A percentile compares a stretch with the other conserved stretches of the same genome.
Evolutionary conservation across 2,888 invertebrate genomes (phyloP).

Genomic region (Zeuzera pyrina): DNA sequence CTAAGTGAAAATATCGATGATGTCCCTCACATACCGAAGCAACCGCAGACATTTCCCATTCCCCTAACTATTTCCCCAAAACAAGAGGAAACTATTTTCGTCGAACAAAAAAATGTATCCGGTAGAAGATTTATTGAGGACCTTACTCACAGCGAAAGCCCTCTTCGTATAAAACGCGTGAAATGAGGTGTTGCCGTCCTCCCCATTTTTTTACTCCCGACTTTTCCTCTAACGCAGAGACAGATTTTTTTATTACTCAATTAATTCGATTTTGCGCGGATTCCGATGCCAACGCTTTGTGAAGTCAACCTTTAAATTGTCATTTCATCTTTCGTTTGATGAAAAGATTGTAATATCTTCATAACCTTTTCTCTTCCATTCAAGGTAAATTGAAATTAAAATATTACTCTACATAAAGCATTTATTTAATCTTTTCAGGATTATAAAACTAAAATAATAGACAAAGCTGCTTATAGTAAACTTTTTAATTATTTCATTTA

Average conservation of each 20-base stretch:
- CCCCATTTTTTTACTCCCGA: conserved; percentile 28
- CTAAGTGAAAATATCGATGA: conserved; percentile 27
- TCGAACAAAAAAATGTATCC: conserved; percentile 67
- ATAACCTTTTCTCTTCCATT: no score
- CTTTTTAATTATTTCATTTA: no score
- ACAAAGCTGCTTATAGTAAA: no score
- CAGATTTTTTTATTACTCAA: conserved; percentile 61
- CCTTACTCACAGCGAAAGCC: conserved; percentile 41
- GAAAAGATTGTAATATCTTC: no score
- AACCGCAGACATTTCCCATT: conserved; percentile 25
- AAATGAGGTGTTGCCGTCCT: conserved; percentile 65
- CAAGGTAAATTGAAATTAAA: no score
- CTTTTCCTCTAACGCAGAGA: conserved; percentile 28
- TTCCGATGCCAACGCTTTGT: conserved; percentile 30
- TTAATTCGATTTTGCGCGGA: conserved; percentile 47
- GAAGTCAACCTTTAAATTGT: conserved; percentile 30
- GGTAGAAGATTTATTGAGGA: conserved; percentile 58
- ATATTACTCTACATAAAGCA: no score
- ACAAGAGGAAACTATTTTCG: conserved; percentile 69
- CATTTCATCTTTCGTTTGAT: no score
- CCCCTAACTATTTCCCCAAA: conserved; percentile 42
- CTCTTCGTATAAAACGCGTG: conserved; percentile 61
- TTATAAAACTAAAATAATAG: no score
- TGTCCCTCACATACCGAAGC: conserved; percentile 14
- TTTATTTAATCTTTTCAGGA: no score